phyloP scores from a whole-genome alignment of 2,888 invertebrate species.

The Zootermopsis nevadensis region DNA sequence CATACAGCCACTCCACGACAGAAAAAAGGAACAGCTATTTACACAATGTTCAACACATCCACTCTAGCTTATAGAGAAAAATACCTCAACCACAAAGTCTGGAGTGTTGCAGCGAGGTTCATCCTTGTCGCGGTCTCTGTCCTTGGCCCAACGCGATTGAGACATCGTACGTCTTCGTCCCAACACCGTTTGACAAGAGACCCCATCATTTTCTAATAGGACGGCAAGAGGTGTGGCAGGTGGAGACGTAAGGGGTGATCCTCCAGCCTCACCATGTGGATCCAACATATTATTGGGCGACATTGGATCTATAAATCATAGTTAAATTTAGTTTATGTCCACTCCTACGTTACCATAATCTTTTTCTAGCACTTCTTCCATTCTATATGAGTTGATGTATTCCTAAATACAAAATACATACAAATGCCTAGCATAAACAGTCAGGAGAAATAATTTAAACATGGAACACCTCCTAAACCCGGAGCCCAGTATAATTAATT shows the following conservation, averaged over 20 bases:
- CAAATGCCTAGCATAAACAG: no score
- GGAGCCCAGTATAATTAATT: no score
- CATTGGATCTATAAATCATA: slow-evolving; percentile 67
- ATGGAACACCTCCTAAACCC: no score
- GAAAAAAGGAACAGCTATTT: no score
- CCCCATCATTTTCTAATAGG: slow-evolving; percentile 55
- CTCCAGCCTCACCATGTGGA: slow-evolving; percentile 60
- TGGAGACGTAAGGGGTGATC: slow-evolving; percentile 66
- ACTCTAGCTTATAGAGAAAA: background rate
- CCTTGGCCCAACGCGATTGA: slow-evolving; percentile 64
- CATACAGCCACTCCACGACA: no score
- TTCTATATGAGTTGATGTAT: no score
- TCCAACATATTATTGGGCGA: slow-evolving; percentile 68
- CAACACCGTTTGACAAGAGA: slow-evolving; percentile 50
- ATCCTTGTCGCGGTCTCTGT: slow-evolving; percentile 57
- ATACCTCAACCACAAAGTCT: slow-evolving; percentile 17
- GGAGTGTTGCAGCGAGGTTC: slow-evolving; percentile 27
- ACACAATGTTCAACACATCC: no score
- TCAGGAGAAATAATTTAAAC: no score
- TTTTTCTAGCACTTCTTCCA: no score
- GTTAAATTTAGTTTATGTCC: background rate
- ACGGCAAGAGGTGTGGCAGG: slow-evolving; percentile 64
- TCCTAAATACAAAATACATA: no score
- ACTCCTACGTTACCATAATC: no score
- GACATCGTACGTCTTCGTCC: slow-evolving; percentile 66